These are phyloP conservation scores for Coptotermes formosanus DNA, from an alignment of 1,140 invertebrate genomes.

Conservation along the genomic window DNA sequence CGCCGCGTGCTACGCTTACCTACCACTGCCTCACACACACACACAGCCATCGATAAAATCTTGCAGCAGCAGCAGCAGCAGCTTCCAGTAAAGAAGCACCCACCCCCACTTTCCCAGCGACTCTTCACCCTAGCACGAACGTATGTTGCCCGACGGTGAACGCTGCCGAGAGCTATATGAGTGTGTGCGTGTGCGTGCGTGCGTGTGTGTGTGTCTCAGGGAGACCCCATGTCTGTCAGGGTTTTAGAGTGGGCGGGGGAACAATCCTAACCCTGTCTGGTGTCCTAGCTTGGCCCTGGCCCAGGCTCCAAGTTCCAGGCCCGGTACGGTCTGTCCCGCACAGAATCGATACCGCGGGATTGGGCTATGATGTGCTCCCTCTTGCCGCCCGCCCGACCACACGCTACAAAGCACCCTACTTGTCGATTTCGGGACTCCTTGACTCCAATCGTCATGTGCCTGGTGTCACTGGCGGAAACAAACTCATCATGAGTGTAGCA, in stretches of 20 bases:
- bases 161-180: background rate
- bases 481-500: no score
- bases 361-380: background rate
- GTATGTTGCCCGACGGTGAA: background rate
- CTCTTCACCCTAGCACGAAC: no score
- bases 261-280: background rate
- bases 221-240: background rate
- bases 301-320: slow-evolving; percentile 1
- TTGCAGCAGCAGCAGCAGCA: background rate
- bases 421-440: background rate
- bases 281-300: background rate
- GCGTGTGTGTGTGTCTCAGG: background rate
- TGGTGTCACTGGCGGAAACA: no score
- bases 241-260: background rate
- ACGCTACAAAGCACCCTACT: no score
- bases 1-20: no score
- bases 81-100: background rate
- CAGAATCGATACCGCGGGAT: background rate
- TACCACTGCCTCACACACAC: no score
- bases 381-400: background rate
- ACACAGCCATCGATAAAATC: background rate
- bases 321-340: background rate
- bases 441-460: no score
- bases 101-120: background rate
- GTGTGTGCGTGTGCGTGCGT: background rate